Conservation (phyloP, 2,888 invertebrate species). For the Tanaodytes sp. region DNA sequence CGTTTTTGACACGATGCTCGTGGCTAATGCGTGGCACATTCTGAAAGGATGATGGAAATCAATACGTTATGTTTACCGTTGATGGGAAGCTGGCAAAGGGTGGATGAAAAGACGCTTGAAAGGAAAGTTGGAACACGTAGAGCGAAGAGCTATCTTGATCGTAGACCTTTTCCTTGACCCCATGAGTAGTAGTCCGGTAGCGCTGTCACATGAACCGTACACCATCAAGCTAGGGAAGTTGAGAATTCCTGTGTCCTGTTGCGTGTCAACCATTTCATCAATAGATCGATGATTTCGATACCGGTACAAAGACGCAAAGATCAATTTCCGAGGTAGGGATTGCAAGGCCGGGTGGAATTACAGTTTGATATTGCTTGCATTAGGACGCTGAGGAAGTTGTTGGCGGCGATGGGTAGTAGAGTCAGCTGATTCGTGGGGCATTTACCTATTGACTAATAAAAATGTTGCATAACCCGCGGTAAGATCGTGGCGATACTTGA, state of each 20-base stretch:
- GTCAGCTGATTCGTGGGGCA: conserved; percentile 23
- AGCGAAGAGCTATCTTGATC: conserved; percentile 67
- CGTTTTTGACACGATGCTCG: neutral
- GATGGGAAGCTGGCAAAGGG: conserved; percentile 36
- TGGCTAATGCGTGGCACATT: conserved; percentile 21
- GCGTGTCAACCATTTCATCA: no score
- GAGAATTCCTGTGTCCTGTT: conserved; percentile 29
- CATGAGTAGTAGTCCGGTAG: conserved; percentile 56
- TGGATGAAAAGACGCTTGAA: conserved; percentile 34
- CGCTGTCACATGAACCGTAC: conserved; percentile 49
- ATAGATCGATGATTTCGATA: neutral
- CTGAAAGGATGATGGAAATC: conserved; percentile 39
- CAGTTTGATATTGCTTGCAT: conserved; percentile 27
- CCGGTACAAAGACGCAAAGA: no score
- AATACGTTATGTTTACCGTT: conserved; percentile 42
- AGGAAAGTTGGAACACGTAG: conserved; percentile 48
- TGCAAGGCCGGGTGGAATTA: conserved; percentile 14
- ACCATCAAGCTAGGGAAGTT: conserved; percentile 37
- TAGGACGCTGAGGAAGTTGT: conserved; percentile 19
- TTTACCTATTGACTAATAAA: conserved; percentile 20
- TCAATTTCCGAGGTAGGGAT: no score
- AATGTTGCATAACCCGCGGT: conserved; percentile 39
- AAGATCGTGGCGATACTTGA: conserved; percentile 57
- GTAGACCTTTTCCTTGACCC: conserved; percentile 67
- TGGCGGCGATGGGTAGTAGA: conserved; percentile 3